Evolutionary conservation across 1,140 invertebrate genomes (phyloP), one percentile per base, ranked within the genome.

Genomic region (Grapholita molesta): DNA sequence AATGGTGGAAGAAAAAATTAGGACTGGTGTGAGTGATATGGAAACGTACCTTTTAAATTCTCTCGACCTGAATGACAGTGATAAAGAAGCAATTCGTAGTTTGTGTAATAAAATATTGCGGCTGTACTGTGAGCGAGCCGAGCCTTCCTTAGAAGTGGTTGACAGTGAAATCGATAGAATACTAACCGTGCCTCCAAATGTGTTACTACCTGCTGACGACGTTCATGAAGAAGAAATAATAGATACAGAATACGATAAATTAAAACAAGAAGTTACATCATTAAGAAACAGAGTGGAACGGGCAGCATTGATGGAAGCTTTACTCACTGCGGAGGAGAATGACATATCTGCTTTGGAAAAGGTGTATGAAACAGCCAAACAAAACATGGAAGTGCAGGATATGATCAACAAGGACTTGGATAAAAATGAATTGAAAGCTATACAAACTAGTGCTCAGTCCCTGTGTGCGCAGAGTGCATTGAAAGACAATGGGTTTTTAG

Each of bases 1-100:
- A 82, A 90, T 91, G 89, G 76, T 91, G n/a, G 87, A 89, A 71
- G 83, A 89, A 64, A 91, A 90, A 79, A 88, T 91, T 35, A 77
- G 70, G 48, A 76, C 72, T 21, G 80, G 83, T 23, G 80, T 90
- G 0, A 88, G 84, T 66, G 84, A 86, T 53, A 89, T 89, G 88
- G 86, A 89, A 64, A 75, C 79, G 11, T 82, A 81, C 70, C 78
- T 91, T 64, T 80, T 83, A 65, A 75, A 86, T n/a, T 78, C 82
- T 0, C 73, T 89, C 61, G 77, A 85, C 71, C 71, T 89, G 4
- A 90, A 89, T 55, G 87, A 90, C 25, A 88, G 79, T 5, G 89
- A 91, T 35, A 89, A 88, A 71, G 24, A 68, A 18, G 87, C 82
- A 18, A 67, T 91, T 69, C 84, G 84, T 21, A 74, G 72, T 65